Percentiles rank a stretch among this genome's conserved stretches.
phyloP scores from a whole-genome alignment of 2,888 invertebrate genomes.

The Dynastes tityus region DNA sequence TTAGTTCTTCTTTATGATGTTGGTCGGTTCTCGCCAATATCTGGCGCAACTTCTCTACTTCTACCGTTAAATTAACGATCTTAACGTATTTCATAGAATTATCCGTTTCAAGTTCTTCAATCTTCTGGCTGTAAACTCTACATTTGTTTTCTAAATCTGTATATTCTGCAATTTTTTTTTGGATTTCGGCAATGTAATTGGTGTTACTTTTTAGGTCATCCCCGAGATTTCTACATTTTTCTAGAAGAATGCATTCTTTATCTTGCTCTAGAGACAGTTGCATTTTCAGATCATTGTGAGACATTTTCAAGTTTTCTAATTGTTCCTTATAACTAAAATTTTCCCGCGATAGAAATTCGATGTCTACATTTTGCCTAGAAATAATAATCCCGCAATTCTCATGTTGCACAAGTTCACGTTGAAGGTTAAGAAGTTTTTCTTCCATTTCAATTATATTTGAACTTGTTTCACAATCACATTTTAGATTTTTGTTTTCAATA shows the following conservation, averaged over 20 bases:
- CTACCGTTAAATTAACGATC: slow-evolving; percentile 44
- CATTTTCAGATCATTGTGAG: slow-evolving; percentile 45
- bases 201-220: slow-evolving; percentile 24
- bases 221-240: slow-evolving; percentile 25
- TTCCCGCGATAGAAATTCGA: slow-evolving; percentile 33
- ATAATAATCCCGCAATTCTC: slow-evolving; percentile 40
- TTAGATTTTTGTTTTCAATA: neutral
- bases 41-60: slow-evolving; percentile 39
- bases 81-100: slow-evolving; percentile 45
- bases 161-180: slow-evolving; percentile 19
- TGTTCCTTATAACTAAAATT: slow-evolving; percentile 17
- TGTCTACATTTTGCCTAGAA: slow-evolving; percentile 39
- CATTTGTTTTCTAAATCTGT: slow-evolving; percentile 25
- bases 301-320: slow-evolving; percentile 4
- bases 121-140: slow-evolving; percentile 3
- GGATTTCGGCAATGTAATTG: slow-evolving; percentile 19
- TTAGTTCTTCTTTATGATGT: slow-evolving; percentile 25
- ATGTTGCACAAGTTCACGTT: slow-evolving; percentile 42
- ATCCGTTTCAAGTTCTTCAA: slow-evolving; percentile 40
- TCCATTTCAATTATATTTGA: slow-evolving; percentile 41
- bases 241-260: slow-evolving; percentile 36
- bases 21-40: slow-evolving; percentile 15
- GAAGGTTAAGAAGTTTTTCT: slow-evolving; percentile 35
- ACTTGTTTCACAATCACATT: neutral
- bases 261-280: slow-evolving; percentile 36